A percentile compares a stretch with the other conserved stretches of the same genome.
These are phyloP conservation scores for Coryphaenoides rupestris DNA, from an alignment of 2,113 vertebrate species.

Conservation along the genomic window DNA sequence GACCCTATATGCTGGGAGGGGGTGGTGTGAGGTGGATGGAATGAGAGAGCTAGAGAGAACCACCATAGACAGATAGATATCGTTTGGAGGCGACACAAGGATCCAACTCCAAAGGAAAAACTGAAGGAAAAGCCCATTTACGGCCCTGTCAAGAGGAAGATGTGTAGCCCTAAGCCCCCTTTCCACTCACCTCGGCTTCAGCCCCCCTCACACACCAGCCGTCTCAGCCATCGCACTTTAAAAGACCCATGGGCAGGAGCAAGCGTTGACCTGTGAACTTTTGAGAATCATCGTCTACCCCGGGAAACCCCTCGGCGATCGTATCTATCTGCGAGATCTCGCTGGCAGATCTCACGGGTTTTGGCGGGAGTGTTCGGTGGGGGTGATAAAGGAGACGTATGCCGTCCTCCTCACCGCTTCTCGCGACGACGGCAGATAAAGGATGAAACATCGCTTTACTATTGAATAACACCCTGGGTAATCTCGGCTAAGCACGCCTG, in stretches of 20 bases:
- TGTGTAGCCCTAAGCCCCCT: neutral
- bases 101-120: no score
- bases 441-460: conserved; percentile 56
- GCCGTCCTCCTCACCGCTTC: conserved; percentile 7
- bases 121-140: no score
- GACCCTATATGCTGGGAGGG: neutral
- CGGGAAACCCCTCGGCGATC: neutral
- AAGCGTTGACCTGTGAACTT: conserved; percentile 16
- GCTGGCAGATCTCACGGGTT: conserved; percentile 6
- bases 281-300: neutral
- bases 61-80: neutral
- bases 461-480: conserved; percentile 64
- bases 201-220: neutral
- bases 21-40: no score
- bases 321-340: neutral
- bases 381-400: conserved; percentile 28
- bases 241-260: neutral
- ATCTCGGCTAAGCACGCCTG: conserved; percentile 57
- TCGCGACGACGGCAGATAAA: conserved; percentile 46
- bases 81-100: no score
- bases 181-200: neutral
- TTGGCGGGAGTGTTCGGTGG: neutral
- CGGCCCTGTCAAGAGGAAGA: neutral
- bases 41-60: neutral
- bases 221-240: neutral